Evolutionary conservation across 2,888 invertebrate genomes (phyloP), one percentile per base, ranked within the genome.

Genomic region (Neria commutata): DNA sequence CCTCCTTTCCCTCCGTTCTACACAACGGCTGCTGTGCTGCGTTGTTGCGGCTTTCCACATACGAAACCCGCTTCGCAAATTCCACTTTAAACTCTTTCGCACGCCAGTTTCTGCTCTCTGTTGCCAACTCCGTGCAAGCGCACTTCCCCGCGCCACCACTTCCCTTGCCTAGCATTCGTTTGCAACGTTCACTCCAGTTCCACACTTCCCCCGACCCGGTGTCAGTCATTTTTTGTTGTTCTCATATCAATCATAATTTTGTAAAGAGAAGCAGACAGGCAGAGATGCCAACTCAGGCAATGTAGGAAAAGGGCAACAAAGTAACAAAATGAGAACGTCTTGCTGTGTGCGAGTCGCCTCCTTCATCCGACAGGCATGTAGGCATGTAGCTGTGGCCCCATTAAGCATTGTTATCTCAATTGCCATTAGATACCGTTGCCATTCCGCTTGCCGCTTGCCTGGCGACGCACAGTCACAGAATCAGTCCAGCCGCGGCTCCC

Each of bases 231-330:
- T 34, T 34, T 33, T 50, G n/a, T n/a, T 23, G 29, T 50, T 26
- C 50, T 34, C 33, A 50, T 50, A 50, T 50, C 50, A 50, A 50
- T 50, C 50, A 50, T 50, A 50, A 50, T 50, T 50, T 10, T n/a
- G n/a, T n/a, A n/a, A n/a, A n/a, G n/a, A n/a, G n/a, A n/a, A n/a
- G n/a, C n/a, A n/a, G n/a, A n/a, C n/a, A n/a, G n/a, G n/a, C n/a
- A n/a, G n/a, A n/a, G n/a, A n/a, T n/a, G n/a, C n/a, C n/a, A n/a
- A n/a, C n/a, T n/a, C n/a, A n/a, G n/a, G n/a, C n/a, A n/a, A n/a
- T n/a, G 29, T 29, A 11, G 6, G 21, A 42, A 42, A 42, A n/a
- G 19, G 21, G 21, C 17, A 42, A 37, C 21, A 42, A 19, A 34
- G 21, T 26, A 34, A 21, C 50, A 50, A 50, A 50, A 34, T 21